A percentile compares a stretch with the other conserved stretches of the same genome.
Conservation (phyloP, 30 jellyfish, hydroid and myxozoan genomes). For the Rhopilema esculentum region DNA sequence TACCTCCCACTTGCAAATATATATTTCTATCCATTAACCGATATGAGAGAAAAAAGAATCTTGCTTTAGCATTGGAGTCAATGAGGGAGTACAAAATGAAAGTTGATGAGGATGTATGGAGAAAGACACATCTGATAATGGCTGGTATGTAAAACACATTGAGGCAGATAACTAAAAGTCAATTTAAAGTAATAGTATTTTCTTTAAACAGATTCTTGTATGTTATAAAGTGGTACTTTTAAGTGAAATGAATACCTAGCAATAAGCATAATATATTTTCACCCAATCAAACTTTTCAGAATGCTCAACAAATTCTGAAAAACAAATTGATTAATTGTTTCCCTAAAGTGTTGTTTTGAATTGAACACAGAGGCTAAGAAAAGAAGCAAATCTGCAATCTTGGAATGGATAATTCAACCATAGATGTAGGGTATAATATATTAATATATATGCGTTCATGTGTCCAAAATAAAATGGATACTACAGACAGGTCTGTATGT, state of each 20-base stretch:
- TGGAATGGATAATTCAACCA: no score
- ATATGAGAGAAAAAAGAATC: constrained; percentile 90
- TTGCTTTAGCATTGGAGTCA: constrained; percentile 81
- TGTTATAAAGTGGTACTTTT: not conserved
- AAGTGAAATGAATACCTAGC: not conserved
- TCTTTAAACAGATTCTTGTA: not conserved
- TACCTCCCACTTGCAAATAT: constrained; percentile 71
- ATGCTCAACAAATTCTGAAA: no score
- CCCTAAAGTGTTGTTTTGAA: no score
- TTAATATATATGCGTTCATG: no score
- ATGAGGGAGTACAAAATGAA: constrained; percentile 49
- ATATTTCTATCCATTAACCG: constrained; percentile 88
- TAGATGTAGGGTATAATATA: no score
- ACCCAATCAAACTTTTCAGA: no score
- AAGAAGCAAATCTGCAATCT: no score
- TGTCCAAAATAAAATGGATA: no score
- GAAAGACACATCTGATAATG: constrained; percentile 79
- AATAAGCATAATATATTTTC: no score
- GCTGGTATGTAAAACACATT: constrained; percentile 66
- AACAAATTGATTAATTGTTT: no score
- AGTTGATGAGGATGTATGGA: constrained; percentile 67
- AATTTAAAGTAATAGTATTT: not conserved
- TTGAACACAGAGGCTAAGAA: no score
- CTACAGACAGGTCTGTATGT: no score
- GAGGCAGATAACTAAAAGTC: not conserved